Conservation (phyloP, 2,888 invertebrate species). For the Helicoverpa assulta region DNA sequence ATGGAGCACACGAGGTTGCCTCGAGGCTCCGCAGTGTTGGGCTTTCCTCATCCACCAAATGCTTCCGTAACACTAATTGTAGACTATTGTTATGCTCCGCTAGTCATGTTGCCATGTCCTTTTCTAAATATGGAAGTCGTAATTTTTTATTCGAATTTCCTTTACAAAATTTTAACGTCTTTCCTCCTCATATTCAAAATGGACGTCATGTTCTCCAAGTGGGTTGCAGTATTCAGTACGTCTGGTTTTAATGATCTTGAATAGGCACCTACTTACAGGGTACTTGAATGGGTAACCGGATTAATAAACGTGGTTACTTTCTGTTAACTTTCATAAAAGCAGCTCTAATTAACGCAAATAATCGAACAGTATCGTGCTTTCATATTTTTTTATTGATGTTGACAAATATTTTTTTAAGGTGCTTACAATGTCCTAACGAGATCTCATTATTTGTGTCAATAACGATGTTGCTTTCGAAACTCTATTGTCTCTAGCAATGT, state of each 20-base stretch:
- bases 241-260: constrained; percentile 6
- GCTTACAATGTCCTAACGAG: constrained; percentile 1
- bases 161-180: constrained; percentile 13
- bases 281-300: constrained; percentile 19
- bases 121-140: constrained; percentile 62
- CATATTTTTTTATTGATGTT: constrained; percentile 21
- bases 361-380: constrained; percentile 27
- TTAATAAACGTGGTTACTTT: constrained; percentile 28
- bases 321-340: constrained; percentile 44
- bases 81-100: constrained; percentile 71
- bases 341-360: constrained; percentile 35
- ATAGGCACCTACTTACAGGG: not conserved
- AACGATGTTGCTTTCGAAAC: constrained; percentile 29
- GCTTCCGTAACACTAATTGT: constrained; percentile 74
- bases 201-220: not conserved
- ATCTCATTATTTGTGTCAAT: constrained; percentile 33
- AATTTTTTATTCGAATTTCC: constrained; percentile 52
- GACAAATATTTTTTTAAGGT: constrained; percentile 25
- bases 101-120: constrained; percentile 67
- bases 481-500: constrained; percentile 32
- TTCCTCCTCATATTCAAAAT: constrained; percentile 27
- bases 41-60: constrained; percentile 78
- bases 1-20: constrained; percentile 72
- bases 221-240: constrained; percentile 6
- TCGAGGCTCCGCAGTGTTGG: constrained; percentile 71